Evolutionary conservation across 2,113 vertebrate species (phyloP).

Genomic region (Indicator maculatus): DNA sequence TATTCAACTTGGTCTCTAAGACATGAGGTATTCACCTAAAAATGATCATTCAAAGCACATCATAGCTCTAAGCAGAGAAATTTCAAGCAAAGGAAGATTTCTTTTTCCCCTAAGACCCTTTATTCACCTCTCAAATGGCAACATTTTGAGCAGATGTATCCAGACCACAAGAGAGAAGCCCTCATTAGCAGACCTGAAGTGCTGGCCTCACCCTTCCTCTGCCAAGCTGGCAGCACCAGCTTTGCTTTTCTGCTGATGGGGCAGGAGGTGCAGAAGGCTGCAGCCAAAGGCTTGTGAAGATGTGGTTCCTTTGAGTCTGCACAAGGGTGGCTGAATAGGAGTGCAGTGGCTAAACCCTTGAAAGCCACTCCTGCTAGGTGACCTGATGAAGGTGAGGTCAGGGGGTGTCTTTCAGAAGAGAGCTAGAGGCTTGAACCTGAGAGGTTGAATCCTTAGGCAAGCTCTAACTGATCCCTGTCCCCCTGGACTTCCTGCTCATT

Average conservation of each 20-base stretch:
- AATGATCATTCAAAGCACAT: neutral
- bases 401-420: neutral
- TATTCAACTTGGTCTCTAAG: too few relatives aligned
- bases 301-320: neutral
- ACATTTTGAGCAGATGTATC: neutral
- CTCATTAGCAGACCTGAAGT: neutral
- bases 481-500: neutral
- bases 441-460: neutral
- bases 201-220: neutral
- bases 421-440: neutral
- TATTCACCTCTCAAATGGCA: neutral
- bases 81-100: neutral
- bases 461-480: neutral
- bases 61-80: neutral
- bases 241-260: neutral
- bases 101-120: neutral
- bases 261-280: neutral
- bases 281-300: neutral
- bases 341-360: neutral
- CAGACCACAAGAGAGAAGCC: neutral
- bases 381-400: neutral
- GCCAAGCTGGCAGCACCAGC: neutral
- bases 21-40: neutral
- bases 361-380: neutral
- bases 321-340: neutral